A percentile compares a stretch with the other conserved stretches of the same genome.
These are phyloP conservation scores for Heteromormyrus szaboi DNA, from an alignment of 2,797 vertebrate genomes.

Conservation along the genomic window DNA sequence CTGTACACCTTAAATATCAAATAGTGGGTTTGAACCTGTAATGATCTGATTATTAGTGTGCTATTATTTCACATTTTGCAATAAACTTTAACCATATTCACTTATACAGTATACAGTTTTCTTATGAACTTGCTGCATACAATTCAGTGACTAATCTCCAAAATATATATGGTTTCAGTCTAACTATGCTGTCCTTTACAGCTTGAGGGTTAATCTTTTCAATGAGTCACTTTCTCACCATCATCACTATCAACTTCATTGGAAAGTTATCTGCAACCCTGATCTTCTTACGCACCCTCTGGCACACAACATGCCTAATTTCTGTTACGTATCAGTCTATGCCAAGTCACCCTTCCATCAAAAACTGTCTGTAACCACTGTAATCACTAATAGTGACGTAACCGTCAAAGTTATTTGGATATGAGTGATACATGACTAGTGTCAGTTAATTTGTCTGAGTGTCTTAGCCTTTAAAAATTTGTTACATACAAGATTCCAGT, in stretches of 20 bases:
- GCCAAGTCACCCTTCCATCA: background rate
- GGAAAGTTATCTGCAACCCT: background rate
- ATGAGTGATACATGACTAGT: background rate
- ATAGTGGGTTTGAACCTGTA: background rate
- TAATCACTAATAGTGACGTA: background rate
- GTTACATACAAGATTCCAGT: background rate
- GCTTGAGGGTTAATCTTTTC: background rate
- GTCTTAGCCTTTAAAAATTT: slow-evolving; percentile 4
- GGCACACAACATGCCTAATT: background rate
- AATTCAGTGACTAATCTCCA: background rate
- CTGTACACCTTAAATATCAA: background rate
- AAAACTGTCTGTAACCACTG: background rate
- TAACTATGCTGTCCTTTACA: background rate
- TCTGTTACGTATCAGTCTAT: background rate
- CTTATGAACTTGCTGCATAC: background rate
- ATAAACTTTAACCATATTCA: background rate
- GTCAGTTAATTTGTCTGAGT: slow-evolving; percentile 4
- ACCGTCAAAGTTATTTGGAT: background rate
- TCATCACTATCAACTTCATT: background rate
- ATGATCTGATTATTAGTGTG: background rate
- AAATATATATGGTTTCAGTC: background rate
- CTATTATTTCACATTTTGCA: background rate
- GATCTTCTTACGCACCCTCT: background rate
- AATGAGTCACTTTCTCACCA: background rate
- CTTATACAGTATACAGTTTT: background rate